Evolutionary conservation across 2,888 invertebrate species (phyloP).

Genomic region (Aphidoletes aphidimyza): DNA sequence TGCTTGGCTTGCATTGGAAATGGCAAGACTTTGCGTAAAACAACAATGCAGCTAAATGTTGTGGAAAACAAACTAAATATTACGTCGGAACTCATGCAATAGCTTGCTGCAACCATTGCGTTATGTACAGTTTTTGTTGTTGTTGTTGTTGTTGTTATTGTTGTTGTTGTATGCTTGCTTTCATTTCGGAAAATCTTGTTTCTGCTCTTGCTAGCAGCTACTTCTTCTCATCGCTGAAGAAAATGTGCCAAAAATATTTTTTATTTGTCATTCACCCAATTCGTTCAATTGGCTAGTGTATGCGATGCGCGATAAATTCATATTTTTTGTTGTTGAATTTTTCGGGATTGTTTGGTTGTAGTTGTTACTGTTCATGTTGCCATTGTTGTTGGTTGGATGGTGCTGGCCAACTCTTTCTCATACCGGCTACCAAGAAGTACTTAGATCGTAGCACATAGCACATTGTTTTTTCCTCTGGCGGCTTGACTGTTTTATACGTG

Average conservation of each 20-base stretch:
- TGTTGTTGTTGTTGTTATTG: no score
- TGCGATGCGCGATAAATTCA: slow-evolving; percentile 50
- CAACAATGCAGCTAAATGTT: slow-evolving; percentile 52
- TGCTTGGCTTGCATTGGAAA: slow-evolving; percentile 39
- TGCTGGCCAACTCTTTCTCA: not conserved
- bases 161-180: no score
- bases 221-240: not conserved
- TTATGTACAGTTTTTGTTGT: not conserved
- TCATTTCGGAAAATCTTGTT: slow-evolving; percentile 22
- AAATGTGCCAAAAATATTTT: slow-evolving; percentile 53
- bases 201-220: not conserved
- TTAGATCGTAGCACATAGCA: not conserved
- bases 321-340: not conserved
- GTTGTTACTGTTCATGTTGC: not conserved
- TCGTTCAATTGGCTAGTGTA: slow-evolving; percentile 43
- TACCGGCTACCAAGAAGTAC: not conserved
- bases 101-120: slow-evolving; percentile 40
- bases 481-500: slow-evolving; percentile 24
- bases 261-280: slow-evolving; percentile 26
- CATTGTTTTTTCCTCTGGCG: not conserved
- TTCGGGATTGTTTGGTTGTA: not conserved
- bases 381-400: no score
- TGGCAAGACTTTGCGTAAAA: not conserved
- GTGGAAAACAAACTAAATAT: slow-evolving; percentile 52
- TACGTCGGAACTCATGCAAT: slow-evolving; percentile 35